Percentiles rank a stretch among this genome's conserved stretches.
phyloP scores from a whole-genome alignment of 1,140 invertebrate genomes.

The Sycobia sp. region DNA sequence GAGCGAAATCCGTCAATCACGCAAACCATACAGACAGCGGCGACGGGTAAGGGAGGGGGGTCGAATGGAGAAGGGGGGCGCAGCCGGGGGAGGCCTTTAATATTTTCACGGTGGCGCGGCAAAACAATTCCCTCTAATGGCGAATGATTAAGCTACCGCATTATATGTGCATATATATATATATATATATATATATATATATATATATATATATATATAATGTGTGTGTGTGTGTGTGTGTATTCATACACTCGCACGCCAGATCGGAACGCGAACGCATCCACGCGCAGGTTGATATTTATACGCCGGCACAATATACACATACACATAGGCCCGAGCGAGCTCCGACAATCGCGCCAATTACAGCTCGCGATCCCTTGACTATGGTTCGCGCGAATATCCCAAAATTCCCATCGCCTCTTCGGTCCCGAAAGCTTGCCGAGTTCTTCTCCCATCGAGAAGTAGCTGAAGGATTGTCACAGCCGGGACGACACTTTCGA shows the following conservation, averaged over 20 bases:
- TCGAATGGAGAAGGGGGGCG: not conserved
- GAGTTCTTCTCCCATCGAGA: not conserved
- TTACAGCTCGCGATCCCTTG: constrained; percentile 24
- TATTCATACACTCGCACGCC: not conserved
- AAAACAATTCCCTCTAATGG: constrained; percentile 32
- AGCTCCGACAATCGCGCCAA: constrained; percentile 16
- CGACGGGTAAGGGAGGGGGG: not conserved
- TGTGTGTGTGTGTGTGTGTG: too few relatives aligned
- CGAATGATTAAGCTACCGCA: constrained; percentile 31
- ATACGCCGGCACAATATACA: too few relatives aligned
- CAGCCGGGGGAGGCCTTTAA: constrained; percentile 26
- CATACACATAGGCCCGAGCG: not conserved
- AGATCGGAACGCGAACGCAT: too few relatives aligned
- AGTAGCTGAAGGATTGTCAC: not conserved
- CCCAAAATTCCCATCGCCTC: not conserved
- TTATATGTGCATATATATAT: not conserved
- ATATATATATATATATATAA: too few relatives aligned
- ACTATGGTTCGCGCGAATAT: not conserved
- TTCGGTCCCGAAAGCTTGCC: constrained; percentile 7
- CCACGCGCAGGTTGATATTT: too few relatives aligned
- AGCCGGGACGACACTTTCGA: too few relatives aligned
- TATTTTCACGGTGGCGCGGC: constrained; percentile 21
- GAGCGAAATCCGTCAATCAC: constrained; percentile 51
- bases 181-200: not conserved
- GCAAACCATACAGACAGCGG: constrained; percentile 23